Evolutionary conservation across 2,888 invertebrate genomes (phyloP), one percentile per base, ranked within the genome.

Genomic region (Habroteleia sp.): DNA sequence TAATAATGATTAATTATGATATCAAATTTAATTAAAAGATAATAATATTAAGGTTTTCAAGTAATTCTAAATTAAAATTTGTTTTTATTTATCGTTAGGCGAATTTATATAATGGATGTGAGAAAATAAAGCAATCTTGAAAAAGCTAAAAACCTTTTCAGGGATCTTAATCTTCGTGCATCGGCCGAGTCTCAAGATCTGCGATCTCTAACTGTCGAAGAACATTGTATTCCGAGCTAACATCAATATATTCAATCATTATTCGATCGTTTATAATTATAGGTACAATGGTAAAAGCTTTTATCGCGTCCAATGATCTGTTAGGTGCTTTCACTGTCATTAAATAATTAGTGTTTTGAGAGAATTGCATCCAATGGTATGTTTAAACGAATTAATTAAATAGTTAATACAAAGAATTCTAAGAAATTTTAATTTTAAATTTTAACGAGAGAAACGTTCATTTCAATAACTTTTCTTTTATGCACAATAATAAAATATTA

Each of bases 181-280:
- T 48, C 16, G 50, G 23, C 42, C 33, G 41, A 33, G 23, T 17
- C 27, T 8, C 1, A 10, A 20, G 23, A 44, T 65, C 20, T 13
- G 52, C 7, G 41, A 52, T 42, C 41, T 52, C 14, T 42, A 31
- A 25, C 41, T 20, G 48, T 16, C 42, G 16, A 35, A 46, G 31
- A 17, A 35, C 60, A 46, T 46, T 14, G 46, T 35, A 3, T 11
- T 25, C 17, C n/a, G 29, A 13, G 8, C 8, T 11, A 39, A 27
- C 20, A 62, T 52, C 41, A 29, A 16, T 50, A 41, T 16, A 14
- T 42, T 33, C 50, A 52, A 42, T 42, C 39, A 16, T 41, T 23
- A 50, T 41, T 63, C 52, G 33, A 63, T 63, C 11, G 23, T 14
- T 33, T 8, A 52, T 41, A 48, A 50, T 42, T 29, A 54, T 29